Conservation (phyloP, 2,888 invertebrate species). For the Acanthococcus lagerstroemiae region DNA sequence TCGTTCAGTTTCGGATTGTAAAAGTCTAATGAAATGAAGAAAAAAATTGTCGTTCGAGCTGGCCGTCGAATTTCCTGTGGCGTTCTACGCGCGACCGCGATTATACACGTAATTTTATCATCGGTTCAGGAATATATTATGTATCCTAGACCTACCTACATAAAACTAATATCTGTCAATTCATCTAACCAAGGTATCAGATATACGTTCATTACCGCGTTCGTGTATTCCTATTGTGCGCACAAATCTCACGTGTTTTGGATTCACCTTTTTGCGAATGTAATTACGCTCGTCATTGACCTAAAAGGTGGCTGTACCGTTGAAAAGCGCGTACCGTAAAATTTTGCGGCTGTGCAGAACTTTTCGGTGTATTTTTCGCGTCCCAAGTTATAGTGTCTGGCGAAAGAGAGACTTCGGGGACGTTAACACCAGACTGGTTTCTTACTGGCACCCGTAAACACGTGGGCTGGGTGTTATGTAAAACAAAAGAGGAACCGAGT, state of each 20-base stretch:
- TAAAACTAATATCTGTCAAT: conserved; percentile 15
- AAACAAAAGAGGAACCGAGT: too few species aligned
- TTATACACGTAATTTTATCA: background rate
- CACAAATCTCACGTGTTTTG: conserved; percentile 15
- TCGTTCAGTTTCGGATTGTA: too few species aligned
- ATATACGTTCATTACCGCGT: background rate
- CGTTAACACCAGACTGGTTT: too few species aligned
- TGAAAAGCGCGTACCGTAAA: too few species aligned
- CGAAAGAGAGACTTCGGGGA: too few species aligned
- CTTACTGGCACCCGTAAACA: too few species aligned
- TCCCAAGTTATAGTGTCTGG: too few species aligned
- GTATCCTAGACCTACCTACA: conserved; percentile 22
- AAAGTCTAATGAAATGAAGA: background rate
- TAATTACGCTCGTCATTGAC: conserved; percentile 15
- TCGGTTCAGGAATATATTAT: background rate
- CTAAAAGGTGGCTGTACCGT: conserved; percentile 15
- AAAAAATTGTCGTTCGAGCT: background rate
- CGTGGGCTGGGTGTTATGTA: too few species aligned
- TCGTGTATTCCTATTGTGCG: too few species aligned
- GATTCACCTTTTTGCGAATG: background rate
- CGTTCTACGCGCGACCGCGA: background rate
- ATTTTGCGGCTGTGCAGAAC: too few species aligned
- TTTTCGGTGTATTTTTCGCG: too few species aligned
- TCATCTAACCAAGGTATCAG: conserved; percentile 18
- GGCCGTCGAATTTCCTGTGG: background rate